phyloP scores from a whole-genome alignment of 2,113 vertebrate genomes.

The Phalacrocorax brasilianus region DNA sequence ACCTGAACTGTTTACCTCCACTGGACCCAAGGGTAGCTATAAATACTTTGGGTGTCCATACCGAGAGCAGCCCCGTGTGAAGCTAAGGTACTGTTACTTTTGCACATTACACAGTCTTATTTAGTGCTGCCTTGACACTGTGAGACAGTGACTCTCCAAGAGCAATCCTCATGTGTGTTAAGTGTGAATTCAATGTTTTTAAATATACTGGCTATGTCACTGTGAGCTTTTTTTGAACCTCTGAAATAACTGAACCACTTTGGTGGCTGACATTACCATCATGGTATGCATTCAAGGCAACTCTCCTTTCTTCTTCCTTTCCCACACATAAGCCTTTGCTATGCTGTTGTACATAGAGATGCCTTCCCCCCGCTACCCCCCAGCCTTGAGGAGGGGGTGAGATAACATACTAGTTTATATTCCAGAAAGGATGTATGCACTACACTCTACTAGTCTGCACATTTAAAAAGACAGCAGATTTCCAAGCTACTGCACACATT shows the following conservation, averaged over 20 bases:
- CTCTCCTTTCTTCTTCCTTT: background rate
- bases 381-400: background rate
- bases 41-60: background rate
- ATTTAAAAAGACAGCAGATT: background rate
- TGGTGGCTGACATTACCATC: background rate
- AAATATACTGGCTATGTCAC: background rate
- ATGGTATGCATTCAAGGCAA: background rate
- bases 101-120: background rate
- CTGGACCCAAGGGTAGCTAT: background rate
- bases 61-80: background rate
- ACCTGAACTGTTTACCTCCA: background rate
- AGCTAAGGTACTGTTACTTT: background rate
- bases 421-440: background rate
- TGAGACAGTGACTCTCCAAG: background rate
- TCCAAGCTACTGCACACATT: background rate
- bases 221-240: background rate
- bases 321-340: background rate
- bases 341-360: background rate
- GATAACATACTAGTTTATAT: background rate
- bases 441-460: background rate
- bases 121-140: background rate
- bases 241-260: background rate
- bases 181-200: background rate
- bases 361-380: accelerated
- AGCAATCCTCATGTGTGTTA: background rate